A percentile compares a stretch with the other conserved stretches of the same genome.
phyloP scores from a whole-genome alignment of 2,888 invertebrate genomes.

The Dryococelus australis region DNA sequence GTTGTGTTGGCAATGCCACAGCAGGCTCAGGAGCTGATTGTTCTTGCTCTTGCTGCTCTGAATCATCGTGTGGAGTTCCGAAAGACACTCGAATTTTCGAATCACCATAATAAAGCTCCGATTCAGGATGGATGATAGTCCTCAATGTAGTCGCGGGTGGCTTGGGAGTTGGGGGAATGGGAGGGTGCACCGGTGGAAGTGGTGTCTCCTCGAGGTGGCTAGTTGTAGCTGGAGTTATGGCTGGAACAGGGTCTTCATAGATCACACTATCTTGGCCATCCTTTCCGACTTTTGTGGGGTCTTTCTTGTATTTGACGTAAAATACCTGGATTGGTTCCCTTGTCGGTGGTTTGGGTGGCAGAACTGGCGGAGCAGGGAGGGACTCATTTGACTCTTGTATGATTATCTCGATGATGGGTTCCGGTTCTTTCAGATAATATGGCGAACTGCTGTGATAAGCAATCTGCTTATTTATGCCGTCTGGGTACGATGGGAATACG shows the following conservation, averaged over 20 bases:
- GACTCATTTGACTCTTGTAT: constrained; percentile 89
- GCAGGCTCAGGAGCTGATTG: constrained; percentile 71
- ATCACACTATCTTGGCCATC: constrained; percentile 63
- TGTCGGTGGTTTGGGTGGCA: constrained; percentile 63
- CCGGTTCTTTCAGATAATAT: constrained; percentile 56
- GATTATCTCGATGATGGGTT: constrained; percentile 85
- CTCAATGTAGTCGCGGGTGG: constrained; percentile 80
- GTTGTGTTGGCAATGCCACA: constrained; percentile 60
- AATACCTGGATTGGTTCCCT: constrained; percentile 75
- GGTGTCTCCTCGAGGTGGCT: constrained; percentile 65
- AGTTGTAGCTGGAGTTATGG: constrained; percentile 74
- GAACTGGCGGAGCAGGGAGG: constrained; percentile 67
- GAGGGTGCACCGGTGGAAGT: constrained; percentile 35
- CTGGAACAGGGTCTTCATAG: constrained; percentile 82
- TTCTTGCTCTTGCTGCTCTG: constrained; percentile 40
- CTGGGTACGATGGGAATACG: constrained; percentile 30
- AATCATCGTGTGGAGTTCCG: constrained; percentile 64
- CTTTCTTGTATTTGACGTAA: constrained; percentile 90
- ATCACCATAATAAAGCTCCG: constrained; percentile 78
- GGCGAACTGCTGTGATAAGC: constrained; percentile 41
- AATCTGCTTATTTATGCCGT: constrained; percentile 50
- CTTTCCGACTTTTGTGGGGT: constrained; percentile 66
- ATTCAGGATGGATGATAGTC: constrained; percentile 86
- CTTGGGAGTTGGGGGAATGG: constrained; percentile 57
- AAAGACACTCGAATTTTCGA: constrained; percentile 84